A percentile compares a stretch with the other conserved stretches of the same genome.
These are phyloP conservation scores for Saccostrea cuccullata DNA, from an alignment of 1,140 invertebrate genomes.

Conservation along the genomic window DNA sequence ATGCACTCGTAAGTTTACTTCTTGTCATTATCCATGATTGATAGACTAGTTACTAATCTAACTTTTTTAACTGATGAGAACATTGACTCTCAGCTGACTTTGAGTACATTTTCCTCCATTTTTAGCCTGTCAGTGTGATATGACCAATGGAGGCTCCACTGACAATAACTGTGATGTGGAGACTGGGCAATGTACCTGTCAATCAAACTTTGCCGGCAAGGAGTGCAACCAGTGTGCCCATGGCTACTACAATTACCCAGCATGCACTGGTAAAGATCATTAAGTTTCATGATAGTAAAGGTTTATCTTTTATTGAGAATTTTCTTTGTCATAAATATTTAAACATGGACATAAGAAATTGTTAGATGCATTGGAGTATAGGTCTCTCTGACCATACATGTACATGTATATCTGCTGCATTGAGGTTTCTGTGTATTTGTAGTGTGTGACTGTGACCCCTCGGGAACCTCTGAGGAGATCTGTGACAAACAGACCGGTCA, in stretches of 20 bases:
- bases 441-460: constrained; percentile 96
- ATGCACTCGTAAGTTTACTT: constrained; percentile 82
- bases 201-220: constrained; percentile 90
- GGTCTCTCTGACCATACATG: no score
- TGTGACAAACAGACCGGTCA: constrained; percentile 91
- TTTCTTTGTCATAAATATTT: no score
- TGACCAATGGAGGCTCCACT: constrained; percentile 62
- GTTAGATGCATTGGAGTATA: neutral
- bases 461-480: constrained; percentile 90
- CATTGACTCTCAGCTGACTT: neutral
- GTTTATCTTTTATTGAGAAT: no score
- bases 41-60: no score
- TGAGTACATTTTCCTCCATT: neutral
- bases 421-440: constrained; percentile 46
- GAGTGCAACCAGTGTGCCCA: constrained; percentile 93
- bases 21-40: no score
- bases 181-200: constrained; percentile 94
- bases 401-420: no score
- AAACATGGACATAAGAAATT: no score
- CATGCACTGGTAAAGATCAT: constrained; percentile 89
- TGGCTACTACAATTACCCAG: constrained; percentile 94
- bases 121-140: constrained; percentile 90
- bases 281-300: no score
- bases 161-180: constrained; percentile 87
- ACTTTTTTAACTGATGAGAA: no score